Base-by-base conservation (phyloP, 1,140 invertebrate species). In the Calosoma granatense region DNA sequence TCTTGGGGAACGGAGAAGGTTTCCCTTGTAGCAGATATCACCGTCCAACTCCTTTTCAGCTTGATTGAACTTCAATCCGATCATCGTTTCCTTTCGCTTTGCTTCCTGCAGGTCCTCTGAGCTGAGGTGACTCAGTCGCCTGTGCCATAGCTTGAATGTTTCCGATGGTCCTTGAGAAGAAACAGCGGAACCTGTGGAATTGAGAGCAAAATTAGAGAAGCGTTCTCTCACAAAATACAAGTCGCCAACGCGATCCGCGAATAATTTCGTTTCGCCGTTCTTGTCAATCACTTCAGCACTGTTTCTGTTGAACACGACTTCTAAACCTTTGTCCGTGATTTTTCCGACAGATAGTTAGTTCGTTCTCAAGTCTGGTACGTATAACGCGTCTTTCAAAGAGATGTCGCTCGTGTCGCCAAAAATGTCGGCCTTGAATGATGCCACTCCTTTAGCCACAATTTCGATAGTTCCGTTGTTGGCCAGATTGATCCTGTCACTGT, bases 11-110 rank as follows among this genome's bases (percentile, higher is more conserved):
- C 1, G 63, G 55, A 26, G 54, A 55, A 54, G 63, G 57, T 61
- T 72, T 71, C 20, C 66, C 61, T 56, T 61, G 54, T 64, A 1
- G 56, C 69, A 71, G 12, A 62, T 26, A 11, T 60, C 59, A 59
- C 68, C 71, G n/a, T 56, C 52, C 0, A 43, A 20, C 6, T 55
- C 22, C 19, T 56, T 57, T 4, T 43, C 54, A 6, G 30, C 20
- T 12, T 39, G 36, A 4, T 39, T 22, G 20, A 57, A 14, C 1
- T 55, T 53, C 1, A 65, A n/a, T 20, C 64, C 61, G 39, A 55
- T 19, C 0, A 64, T 43, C 0, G 22, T 17, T 17, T 59, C 62
- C 0, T 51, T 43, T 14, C 47, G 54, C 0, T 57, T 17, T 1
- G 58, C 58, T 22, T 53, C 20, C 1, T 23, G 47, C 1, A 63